phyloP scores from a whole-genome alignment of 1,140 invertebrate species.

The Cheumatopsyche charites region DNA sequence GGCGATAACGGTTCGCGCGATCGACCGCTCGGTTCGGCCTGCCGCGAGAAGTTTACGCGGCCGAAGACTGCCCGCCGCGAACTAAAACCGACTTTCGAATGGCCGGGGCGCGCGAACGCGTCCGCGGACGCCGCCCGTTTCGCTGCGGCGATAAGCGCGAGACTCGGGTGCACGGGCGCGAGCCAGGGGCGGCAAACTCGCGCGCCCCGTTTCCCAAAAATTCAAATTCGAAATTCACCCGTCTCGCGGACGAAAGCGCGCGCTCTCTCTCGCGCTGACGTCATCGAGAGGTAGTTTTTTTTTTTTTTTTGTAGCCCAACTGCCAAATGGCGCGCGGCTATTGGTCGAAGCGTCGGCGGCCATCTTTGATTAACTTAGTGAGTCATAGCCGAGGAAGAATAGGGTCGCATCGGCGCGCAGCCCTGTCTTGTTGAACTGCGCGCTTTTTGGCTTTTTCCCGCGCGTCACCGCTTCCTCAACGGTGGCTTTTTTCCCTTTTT shows the following conservation, averaged over 20 bases:
- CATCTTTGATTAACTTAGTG: conserved; percentile 62
- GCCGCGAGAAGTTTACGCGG: neutral
- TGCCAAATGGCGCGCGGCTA: conserved; percentile 51
- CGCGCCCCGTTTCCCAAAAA: neutral
- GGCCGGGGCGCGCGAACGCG: neutral
- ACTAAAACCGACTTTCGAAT: conserved; percentile 6
- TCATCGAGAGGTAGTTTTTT: conserved; percentile 61
- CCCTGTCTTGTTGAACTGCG: conserved; percentile 60
- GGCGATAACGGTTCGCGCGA: conserved; percentile 1
- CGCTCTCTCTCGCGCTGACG: conserved; percentile 60
- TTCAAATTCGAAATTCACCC: conserved; percentile 41
- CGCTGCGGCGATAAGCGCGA: neutral
- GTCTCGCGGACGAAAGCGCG: conserved; percentile 59
- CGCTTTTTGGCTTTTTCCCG: conserved; percentile 63
- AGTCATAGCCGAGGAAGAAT: conserved; percentile 64
- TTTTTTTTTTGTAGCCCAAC: conserved; percentile 55
- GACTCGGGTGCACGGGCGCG: neutral
- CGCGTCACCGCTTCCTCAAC: conserved; percentile 39
- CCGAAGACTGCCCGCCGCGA: neutral
- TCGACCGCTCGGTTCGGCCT: no score
- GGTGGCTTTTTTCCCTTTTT: conserved; percentile 5
- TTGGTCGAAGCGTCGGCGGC: conserved; percentile 61
- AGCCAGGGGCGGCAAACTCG: neutral
- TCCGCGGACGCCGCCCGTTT: neutral
- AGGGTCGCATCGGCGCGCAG: conserved; percentile 57